Evolutionary conservation across 2,888 invertebrate genomes (phyloP), one percentile per base, ranked within the genome.

Genomic region (Alitta virens): DNA sequence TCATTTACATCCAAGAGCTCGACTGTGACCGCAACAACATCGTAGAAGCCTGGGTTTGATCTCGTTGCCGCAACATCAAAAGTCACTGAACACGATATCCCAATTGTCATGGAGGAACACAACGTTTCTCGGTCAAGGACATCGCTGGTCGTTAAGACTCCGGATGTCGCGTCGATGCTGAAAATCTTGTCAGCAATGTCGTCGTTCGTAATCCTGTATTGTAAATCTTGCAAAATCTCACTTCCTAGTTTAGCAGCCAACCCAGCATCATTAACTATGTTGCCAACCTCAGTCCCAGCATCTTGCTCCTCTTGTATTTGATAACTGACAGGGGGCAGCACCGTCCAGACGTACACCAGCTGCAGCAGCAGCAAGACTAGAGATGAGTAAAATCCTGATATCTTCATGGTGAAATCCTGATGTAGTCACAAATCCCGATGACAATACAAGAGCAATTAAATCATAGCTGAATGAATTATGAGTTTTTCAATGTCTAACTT

Each of bases 1-100:
- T 75, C 75, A 56, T 75, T 75, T 25, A 72, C 68, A 55, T 75
- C 75, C 12, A 62, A 56, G 3, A 75, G 55, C 1, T 64, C 60
- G n/a, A 75, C 64, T 12, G 58, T 56, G 38, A 74, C 63, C 21
- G 56, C 60, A 16, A 73, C 63, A 60, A 92, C 87, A 75, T 90
- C 46, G n/a, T 18, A 46, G n/a, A 12, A 21, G n/a, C n/a, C 46
- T 46, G 46, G 46, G 46, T 46, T 46, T 16, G 21, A 46, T 46
- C n/a, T 46, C 5, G n/a, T 21, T 7, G 33, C 33, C 12, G 33
- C 33, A 12, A 33, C 33, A 33, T 33, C 33, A 12, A 33, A 33
- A 33, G 7, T 33, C 7, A 33, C 12, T 5, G 12, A 5, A 33
- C 33, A 33, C 7, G 33, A 33, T 33, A 33, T 33, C 7, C 33